phyloP scores from a whole-genome alignment of 2,888 invertebrate genomes.

The Pristionchus japonicus region DNA sequence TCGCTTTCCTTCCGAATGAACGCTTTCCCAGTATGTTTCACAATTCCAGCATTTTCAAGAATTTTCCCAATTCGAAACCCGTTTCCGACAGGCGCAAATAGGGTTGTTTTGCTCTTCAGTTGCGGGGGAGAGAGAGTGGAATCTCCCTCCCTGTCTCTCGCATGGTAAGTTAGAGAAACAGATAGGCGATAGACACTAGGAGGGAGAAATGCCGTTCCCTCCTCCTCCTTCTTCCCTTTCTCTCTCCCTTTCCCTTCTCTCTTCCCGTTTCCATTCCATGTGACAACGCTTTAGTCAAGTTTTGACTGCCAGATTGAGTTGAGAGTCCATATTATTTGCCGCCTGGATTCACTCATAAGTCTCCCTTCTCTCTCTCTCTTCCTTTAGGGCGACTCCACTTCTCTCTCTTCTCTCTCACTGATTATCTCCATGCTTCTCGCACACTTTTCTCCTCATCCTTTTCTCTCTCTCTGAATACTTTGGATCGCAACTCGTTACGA shows the following conservation, averaged over 20 bases:
- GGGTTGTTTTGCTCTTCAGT: background rate
- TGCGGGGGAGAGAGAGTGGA: background rate
- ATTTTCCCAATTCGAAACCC: background rate
- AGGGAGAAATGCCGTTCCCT: background rate
- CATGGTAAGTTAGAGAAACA: background rate
- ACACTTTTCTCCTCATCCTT: background rate
- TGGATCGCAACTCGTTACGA: background rate
- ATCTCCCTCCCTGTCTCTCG: background rate
- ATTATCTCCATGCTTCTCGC: background rate
- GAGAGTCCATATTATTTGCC: background rate
- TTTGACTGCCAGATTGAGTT: background rate
- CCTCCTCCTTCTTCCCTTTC: conserved; percentile 16
- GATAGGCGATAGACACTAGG: background rate
- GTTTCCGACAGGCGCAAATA: background rate
- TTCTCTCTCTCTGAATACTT: background rate
- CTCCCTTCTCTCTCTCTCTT: background rate
- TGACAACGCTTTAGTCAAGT: background rate
- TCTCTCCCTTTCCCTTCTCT: background rate
- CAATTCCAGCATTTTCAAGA: background rate
- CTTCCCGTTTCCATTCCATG: background rate
- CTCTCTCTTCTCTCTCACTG: background rate
- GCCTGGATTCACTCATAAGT: background rate
- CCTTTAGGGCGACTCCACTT: background rate
- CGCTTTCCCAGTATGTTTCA: background rate
- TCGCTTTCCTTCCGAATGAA: background rate